These are phyloP conservation scores for Vanacampus margaritifer DNA, from an alignment of 2,113 vertebrate genomes.

Conservation along the genomic window DNA sequence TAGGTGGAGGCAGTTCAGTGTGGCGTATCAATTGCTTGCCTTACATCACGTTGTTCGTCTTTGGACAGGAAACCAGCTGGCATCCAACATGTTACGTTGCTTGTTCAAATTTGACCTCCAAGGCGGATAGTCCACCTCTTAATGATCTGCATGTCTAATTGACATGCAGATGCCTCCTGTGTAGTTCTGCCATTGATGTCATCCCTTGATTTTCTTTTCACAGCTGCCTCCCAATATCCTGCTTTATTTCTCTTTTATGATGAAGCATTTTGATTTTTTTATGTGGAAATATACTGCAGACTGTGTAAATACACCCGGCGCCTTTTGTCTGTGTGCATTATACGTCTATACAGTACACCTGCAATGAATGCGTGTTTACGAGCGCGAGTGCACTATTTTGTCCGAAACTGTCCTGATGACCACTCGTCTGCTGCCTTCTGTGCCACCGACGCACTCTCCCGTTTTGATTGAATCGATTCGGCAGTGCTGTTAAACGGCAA, in stretches of 20 bases:
- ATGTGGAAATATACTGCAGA: slow-evolving; percentile 43
- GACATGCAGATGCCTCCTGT: slow-evolving; percentile 59
- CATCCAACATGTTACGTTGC: no score
- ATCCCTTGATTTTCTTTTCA: slow-evolving; percentile 67
- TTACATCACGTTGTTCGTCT: no score
- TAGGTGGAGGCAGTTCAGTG: no score
- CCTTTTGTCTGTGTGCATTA: slow-evolving; percentile 24
- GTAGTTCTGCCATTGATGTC: slow-evolving; percentile 63
- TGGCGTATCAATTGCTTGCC: no score
- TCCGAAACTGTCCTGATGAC: slow-evolving; percentile 42
- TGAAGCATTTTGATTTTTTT: slow-evolving; percentile 56
- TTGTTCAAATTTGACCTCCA: no score
- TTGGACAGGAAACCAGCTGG: no score
- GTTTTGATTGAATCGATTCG: slow-evolving; percentile 57
- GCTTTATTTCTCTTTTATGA: slow-evolving; percentile 31
- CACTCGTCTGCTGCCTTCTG: slow-evolving; percentile 41
- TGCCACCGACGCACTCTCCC: slow-evolving; percentile 41
- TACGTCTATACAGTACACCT: neutral
- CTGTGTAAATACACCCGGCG: slow-evolving; percentile 47
- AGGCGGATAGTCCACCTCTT: neutral
- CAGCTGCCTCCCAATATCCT: slow-evolving; percentile 65
- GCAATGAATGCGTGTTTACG: neutral
- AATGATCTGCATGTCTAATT: slow-evolving; percentile 60
- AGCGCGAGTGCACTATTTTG: slow-evolving; percentile 12
- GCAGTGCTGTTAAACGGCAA: slow-evolving; percentile 37